Evolutionary conservation across 2,797 vertebrate genomes (phyloP).

Genomic region (Cynopterus sphinx): DNA sequence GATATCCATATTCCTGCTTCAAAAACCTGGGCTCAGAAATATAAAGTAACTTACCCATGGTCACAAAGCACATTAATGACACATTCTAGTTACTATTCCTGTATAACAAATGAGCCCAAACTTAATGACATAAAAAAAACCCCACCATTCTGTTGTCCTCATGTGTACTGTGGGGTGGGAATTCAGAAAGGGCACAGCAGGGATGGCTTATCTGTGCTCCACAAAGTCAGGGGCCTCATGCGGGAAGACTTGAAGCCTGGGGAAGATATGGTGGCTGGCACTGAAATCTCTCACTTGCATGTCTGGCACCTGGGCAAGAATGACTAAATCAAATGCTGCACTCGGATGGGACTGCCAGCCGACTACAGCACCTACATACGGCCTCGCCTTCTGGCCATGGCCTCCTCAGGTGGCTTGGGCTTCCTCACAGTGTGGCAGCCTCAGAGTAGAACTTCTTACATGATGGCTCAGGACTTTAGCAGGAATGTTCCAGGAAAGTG

Average conservation of each 20-base stretch:
- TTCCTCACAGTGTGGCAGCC: not conserved
- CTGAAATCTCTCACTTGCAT: not conserved
- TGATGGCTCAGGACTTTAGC: not conserved
- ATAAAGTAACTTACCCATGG: not conserved
- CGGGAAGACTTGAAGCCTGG: not conserved
- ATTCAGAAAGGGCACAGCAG: no score
- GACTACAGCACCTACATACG: no score
- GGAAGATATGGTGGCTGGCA: not conserved
- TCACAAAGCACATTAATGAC: not conserved
- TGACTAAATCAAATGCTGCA: not conserved
- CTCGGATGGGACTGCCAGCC: no score
- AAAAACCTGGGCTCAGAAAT: not conserved
- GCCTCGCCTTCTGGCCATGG: not conserved
- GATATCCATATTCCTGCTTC: not conserved
- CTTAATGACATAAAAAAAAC: not conserved
- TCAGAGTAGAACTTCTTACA: not conserved
- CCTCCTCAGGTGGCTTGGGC: not conserved
- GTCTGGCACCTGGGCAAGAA: not conserved
- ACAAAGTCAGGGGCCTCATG: not conserved
- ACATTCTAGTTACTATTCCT: not conserved
- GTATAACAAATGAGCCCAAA: not conserved
- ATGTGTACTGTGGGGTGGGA: rapidly evolving
- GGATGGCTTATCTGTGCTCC: not conserved
- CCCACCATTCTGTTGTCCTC: not conserved
- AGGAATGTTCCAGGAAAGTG: not conserved